phyloP scores from a whole-genome alignment of 2,888 invertebrate species.

The Melinaea menophilus region DNA sequence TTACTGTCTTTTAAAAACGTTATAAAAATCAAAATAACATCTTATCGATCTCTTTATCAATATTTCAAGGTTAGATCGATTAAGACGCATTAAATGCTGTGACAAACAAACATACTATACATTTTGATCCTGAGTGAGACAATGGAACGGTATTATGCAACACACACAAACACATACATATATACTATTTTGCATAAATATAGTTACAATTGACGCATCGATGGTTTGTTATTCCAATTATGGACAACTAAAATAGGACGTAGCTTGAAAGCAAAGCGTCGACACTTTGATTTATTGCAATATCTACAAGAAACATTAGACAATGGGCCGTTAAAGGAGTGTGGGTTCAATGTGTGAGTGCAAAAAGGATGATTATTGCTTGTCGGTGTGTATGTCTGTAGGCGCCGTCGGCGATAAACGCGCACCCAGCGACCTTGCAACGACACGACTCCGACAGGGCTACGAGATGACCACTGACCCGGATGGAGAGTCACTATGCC shows the following conservation, averaged over 20 bases:
- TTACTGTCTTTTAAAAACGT: too few species aligned
- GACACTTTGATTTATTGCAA: constrained; percentile 53
- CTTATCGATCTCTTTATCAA: too few species aligned
- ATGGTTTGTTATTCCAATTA: constrained; percentile 48
- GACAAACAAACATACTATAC: too few species aligned
- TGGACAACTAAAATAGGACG: constrained; percentile 55
- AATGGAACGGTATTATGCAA: constrained; percentile 13
- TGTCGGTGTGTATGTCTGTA: constrained; percentile 40
- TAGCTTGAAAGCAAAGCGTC: constrained; percentile 49
- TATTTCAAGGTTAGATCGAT: too few species aligned
- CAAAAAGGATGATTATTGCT: constrained; percentile 48
- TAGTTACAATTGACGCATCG: constrained; percentile 51
- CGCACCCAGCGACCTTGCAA: constrained; percentile 71
- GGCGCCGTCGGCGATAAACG: constrained; percentile 60
- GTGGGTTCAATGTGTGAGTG: constrained; percentile 41
- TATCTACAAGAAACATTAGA: constrained; percentile 42
- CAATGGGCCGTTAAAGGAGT: constrained; percentile 43
- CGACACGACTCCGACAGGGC: constrained; percentile 44
- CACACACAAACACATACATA: not conserved
- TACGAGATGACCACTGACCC: constrained; percentile 32
- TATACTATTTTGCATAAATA: constrained; percentile 20
- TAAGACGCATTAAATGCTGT: too few species aligned
- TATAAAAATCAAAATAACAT: too few species aligned
- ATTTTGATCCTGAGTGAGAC: constrained; percentile 8
- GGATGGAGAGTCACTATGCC: constrained; percentile 31